These are phyloP conservation scores for Marisa cornuarietis DNA, from an alignment of 1,140 invertebrate genomes.

Conservation along the genomic window DNA sequence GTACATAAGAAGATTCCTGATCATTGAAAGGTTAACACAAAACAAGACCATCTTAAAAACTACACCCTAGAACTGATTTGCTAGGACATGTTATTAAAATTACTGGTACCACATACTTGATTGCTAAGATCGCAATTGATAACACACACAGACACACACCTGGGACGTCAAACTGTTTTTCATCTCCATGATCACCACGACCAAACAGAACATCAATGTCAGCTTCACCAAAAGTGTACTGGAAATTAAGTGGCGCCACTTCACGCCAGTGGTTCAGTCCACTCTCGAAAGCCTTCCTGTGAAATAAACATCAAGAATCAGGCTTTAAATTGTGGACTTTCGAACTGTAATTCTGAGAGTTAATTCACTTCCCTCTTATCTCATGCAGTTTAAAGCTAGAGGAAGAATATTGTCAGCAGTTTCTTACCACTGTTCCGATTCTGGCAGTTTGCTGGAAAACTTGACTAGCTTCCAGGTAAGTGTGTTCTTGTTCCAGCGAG, in stretches of 20 bases:
- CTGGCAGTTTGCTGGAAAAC: neutral
- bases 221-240: neutral
- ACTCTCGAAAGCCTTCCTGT: neutral
- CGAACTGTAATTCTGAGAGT: too few species aligned
- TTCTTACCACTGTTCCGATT: conserved; percentile 12
- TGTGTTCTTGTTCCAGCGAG: conserved; percentile 11
- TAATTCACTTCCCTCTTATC: neutral
- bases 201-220: conserved; percentile 7
- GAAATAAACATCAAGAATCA: neutral
- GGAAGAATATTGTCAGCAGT: neutral
- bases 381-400: neutral
- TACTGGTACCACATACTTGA: too few species aligned
- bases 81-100: too few species aligned
- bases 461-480: conserved; percentile 13
- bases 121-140: too few species aligned
- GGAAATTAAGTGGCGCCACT: conserved; percentile 9
- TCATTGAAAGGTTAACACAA: too few species aligned
- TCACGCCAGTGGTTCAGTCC: conserved; percentile 7
- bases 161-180: conserved; percentile 15
- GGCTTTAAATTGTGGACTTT: too few species aligned
- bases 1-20: too few species aligned
- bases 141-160: neutral
- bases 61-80: too few species aligned
- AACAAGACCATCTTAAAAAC: too few species aligned
- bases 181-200: conserved; percentile 5